Evolutionary conservation across 64 coral and sea anemone species (phyloP), one percentile per base, ranked within the genome.

Genomic region (Acropora tenuis): DNA sequence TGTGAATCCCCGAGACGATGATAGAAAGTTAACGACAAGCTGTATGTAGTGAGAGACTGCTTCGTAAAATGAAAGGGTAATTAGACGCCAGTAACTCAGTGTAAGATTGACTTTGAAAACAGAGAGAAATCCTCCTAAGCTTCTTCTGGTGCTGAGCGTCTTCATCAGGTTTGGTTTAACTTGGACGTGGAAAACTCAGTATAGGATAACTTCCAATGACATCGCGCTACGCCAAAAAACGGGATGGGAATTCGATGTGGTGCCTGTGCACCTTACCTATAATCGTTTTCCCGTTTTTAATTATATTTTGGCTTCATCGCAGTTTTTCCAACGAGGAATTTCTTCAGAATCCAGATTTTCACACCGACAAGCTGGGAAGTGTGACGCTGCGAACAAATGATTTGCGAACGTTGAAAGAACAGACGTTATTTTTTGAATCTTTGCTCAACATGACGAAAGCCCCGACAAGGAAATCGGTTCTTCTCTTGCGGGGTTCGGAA

Each of bases 391-490:
- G 47, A 4, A 50, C 61, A 3, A 68, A 85, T 18, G 82, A 85
- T 47, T 49, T 85, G 63, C 43, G 63, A 2, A 48, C 66, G 1
- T 44, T 71, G 44, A 85, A 85, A 85, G 82, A 85, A 43, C 82
- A 85, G 72, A 85, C 66, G 46, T 17, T 71, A 17, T 85, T 85
- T 85, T 85, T 85, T 7, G 82, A 85, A 85, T 69, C 82, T 20
- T 72, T 85, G 15, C 82, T 85, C 7, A 85, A 85, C 16, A 85
- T 85, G 82, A 85, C 82, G 16, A 85, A 48, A 18, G 61, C 63
- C 49, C 82, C 82, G 11, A 50, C 17, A 3, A 66, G 10, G 44
- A 8, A 72, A 20, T 47, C 43, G 5, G 43, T 71, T 48, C 43
- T 85, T 85, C 18, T 72, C 18, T 43, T 45, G 13, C 18, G 69